Evolutionary conservation across 2,888 invertebrate genomes (phyloP).

Genomic region (Zygothrica quintamaculata): DNA sequence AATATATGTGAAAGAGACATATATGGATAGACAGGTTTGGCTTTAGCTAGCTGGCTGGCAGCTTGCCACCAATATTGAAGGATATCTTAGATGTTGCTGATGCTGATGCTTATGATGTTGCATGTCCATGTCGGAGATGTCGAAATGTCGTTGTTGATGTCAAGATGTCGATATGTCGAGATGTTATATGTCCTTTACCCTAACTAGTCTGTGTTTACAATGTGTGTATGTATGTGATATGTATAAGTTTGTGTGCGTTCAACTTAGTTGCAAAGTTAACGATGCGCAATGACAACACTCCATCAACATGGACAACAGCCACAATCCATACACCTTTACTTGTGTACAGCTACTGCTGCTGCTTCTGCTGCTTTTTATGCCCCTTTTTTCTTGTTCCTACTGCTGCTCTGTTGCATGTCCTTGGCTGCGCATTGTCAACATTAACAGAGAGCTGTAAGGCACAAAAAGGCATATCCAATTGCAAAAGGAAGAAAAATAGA

Average conservation of each 20-base stretch:
- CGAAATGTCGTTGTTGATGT: constrained; percentile 61
- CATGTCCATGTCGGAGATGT: constrained; percentile 55
- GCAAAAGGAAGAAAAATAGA: constrained; percentile 51
- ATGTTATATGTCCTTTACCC: constrained; percentile 63
- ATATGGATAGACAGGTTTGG: neutral
- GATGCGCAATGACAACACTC: constrained; percentile 64
- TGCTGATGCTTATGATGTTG: constrained; percentile 62
- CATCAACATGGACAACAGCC: constrained; percentile 55
- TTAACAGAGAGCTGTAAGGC: constrained; percentile 71
- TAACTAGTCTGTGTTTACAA: constrained; percentile 26
- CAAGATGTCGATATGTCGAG: constrained; percentile 59
- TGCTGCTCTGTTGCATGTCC: constrained; percentile 61
- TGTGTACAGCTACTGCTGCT: neutral
- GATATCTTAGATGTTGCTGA: too few relatives aligned
- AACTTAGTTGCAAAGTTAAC: constrained; percentile 64
- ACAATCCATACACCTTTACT: neutral
- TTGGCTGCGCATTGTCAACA: constrained; percentile 73
- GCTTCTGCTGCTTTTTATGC: neutral
- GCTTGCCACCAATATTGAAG: constrained; percentile 20
- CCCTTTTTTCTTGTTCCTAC: neutral
- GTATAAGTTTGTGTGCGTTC: constrained; percentile 27
- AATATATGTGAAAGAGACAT: constrained; percentile 51
- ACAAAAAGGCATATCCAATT: constrained; percentile 77
- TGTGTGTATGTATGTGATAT: constrained; percentile 4
- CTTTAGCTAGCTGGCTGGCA: too few relatives aligned